Percentiles rank a stretch among this genome's conserved stretches.
phyloP scores from a whole-genome alignment of 2,113 vertebrate species.

The Chitala chitala region DNA sequence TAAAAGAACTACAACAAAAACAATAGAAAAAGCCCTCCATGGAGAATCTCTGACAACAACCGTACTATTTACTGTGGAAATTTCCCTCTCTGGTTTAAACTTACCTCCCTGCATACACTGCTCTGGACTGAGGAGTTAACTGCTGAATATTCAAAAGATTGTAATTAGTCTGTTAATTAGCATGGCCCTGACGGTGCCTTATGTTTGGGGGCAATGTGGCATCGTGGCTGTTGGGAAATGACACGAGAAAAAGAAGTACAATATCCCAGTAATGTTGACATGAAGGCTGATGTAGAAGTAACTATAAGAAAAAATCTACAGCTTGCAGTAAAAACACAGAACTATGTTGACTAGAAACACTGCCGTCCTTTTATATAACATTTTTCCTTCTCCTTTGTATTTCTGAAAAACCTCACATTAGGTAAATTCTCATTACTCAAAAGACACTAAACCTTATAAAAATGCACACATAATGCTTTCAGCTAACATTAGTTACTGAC shows the following conservation, averaged over 20 bases:
- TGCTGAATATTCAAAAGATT: constrained; percentile 11
- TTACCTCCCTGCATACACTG: neutral
- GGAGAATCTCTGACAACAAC: neutral
- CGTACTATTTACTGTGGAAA: neutral
- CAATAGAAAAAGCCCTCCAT: neutral
- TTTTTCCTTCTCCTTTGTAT: too few species aligned
- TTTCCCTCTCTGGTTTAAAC: neutral
- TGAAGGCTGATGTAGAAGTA: neutral
- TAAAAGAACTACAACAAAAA: neutral
- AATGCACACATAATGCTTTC: too few species aligned
- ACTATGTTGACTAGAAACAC: too few species aligned
- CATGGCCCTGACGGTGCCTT: constrained; percentile 4
- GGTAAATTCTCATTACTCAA: too few species aligned
- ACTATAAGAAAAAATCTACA: neutral
- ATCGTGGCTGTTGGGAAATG: neutral
- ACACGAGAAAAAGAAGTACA: neutral
- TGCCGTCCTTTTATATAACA: too few species aligned
- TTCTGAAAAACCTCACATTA: too few species aligned
- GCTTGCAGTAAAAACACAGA: too few species aligned
- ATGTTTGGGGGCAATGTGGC: constrained; percentile 7
- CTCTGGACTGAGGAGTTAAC: neutral
- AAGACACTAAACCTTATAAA: too few species aligned
- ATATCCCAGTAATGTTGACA: neutral
- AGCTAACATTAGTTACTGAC: too few species aligned
- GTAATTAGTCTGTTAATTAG: constrained; percentile 10